These are phyloP conservation scores for Microctenopoma stevenorrisi DNA, from an alignment of 2,797 vertebrate genomes.

Conservation along the genomic window DNA sequence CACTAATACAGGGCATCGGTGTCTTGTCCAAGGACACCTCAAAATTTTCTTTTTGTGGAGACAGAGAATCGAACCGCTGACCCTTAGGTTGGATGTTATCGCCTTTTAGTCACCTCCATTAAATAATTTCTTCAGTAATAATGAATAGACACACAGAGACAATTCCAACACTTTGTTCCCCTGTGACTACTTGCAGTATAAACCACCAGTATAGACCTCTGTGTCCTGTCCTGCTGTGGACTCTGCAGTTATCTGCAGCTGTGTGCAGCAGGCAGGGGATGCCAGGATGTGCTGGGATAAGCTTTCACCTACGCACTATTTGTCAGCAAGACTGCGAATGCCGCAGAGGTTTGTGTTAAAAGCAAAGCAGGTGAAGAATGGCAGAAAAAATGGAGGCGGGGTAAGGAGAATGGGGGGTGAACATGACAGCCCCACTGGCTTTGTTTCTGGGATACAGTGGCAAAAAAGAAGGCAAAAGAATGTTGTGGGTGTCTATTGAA, in stretches of 20 bases:
- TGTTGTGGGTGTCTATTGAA: slow-evolving; percentile 39
- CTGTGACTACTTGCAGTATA: slow-evolving; percentile 3
- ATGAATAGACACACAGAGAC: slow-evolving; percentile 5
- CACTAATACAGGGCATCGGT: too few species aligned
- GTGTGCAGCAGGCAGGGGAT: slow-evolving; percentile 37
- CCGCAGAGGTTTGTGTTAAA: slow-evolving; percentile 49
- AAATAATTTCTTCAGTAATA: slow-evolving; percentile 9
- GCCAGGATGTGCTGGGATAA: slow-evolving; percentile 52
- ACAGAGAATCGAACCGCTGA: too few species aligned
- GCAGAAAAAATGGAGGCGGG: slow-evolving; percentile 25
- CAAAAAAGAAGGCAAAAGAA: slow-evolving; percentile 53
- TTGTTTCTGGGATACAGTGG: slow-evolving; percentile 78
- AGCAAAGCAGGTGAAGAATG: slow-evolving; percentile 44
- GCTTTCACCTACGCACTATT: slow-evolving; percentile 67
- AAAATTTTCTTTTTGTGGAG: too few species aligned
- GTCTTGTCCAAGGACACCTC: too few species aligned
- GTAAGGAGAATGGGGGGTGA: slow-evolving; percentile 12
- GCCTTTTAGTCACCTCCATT: neutral
- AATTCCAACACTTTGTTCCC: slow-evolving; percentile 12
- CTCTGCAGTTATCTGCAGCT: slow-evolving; percentile 46
- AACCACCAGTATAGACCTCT: neutral
- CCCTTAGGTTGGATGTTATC: neutral
- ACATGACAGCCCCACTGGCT: slow-evolving; percentile 56
- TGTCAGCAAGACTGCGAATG: slow-evolving; percentile 63
- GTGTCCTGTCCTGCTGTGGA: slow-evolving; percentile 35